Base-by-base conservation (phyloP, 2,113 vertebrate species). In the Menura novaehollandiae region DNA sequence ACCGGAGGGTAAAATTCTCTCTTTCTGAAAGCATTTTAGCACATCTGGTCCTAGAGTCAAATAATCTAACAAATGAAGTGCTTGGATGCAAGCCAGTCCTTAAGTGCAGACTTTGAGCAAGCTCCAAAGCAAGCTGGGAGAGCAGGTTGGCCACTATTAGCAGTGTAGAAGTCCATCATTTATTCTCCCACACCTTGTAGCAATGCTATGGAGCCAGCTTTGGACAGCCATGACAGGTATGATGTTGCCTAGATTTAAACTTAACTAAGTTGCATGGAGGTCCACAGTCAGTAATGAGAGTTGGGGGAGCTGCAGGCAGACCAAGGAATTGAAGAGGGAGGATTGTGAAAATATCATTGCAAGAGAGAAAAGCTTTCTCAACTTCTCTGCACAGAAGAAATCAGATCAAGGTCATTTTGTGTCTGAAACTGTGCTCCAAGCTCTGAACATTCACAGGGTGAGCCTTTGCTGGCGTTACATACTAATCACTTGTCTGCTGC, bases 21-120 rank as follows among this genome's bases (percentile, higher is more conserved):
- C 79, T 93, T 95, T 91, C 84, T 91, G 58, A 91, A 91, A 94
- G 41, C 56, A 46, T 97, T 95, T 96, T 82, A 92, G 88, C 87
- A 95, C 96, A 97, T 96, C 95, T 97, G 94, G 88, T 97, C 90
- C 79, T 85, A 64, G 91, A 93, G 55, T 80, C 82, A 58, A 90
- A 62, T 90, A 91, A 85, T 88, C 75, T 69, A 91, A 76, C 58
- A 92, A 93, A 75, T 73, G 32, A 95, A 91, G 49, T 77, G 75
- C 63, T 94, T 95, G 96, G 92, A 95, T 69, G 62, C 53, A 64
- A 77, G 94, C 95, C 94, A 96, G 67, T n/a, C 81, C 46, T 66
- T 85, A 90, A 96, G 78, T 94, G 82, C 85, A 53, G 82, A 44
- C 72, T 95, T 79, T 62, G 49, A 95, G 63, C 63, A 83, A 94